These are phyloP conservation scores for Protophormia terraenovae DNA, from an alignment of 2,888 invertebrate genomes.

Conservation along the genomic window DNA sequence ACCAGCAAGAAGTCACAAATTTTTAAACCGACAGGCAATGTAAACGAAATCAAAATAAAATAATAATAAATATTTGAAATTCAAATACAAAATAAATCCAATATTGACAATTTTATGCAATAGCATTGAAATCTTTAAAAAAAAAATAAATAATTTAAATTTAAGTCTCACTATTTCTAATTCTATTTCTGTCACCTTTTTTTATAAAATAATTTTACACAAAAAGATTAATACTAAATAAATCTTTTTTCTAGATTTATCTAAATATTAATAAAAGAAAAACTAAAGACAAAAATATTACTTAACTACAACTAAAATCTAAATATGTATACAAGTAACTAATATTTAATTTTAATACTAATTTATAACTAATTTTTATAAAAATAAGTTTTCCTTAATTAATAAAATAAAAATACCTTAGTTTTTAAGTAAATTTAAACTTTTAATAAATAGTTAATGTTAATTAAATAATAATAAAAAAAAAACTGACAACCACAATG, in stretches of 20 bases:
- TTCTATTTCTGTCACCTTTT: not conserved
- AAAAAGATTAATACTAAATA: conserved; percentile 27
- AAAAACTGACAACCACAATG: conserved; percentile 34
- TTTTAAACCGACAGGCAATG: conserved; percentile 11
- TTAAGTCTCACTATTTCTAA: conserved; percentile 9
- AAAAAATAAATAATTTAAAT: not conserved
- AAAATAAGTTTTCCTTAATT: conserved; percentile 2
- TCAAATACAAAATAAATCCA: not conserved
- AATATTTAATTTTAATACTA: conserved; percentile 22
- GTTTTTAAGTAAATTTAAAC: conserved; percentile 27
- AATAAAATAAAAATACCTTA: not conserved
- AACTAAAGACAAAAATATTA: not conserved
- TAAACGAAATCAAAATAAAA: conserved; percentile 9
- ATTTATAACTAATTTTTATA: conserved; percentile 20
- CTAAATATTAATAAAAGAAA: no score
- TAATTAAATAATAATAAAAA: not conserved
- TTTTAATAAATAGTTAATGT: conserved; percentile 12
- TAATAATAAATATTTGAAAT: conserved; percentile 7
- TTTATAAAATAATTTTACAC: conserved; percentile 41
- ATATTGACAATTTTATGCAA: not conserved
- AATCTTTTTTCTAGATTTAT: conserved; percentile 16
- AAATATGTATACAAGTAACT: conserved; percentile 8
- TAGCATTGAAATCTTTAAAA: not conserved
- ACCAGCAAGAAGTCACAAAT: conserved; percentile 49
- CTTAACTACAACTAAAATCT: conserved; percentile 15